Base-by-base conservation (phyloP, 2,888 invertebrate species). In the Hesperia comma region DNA sequence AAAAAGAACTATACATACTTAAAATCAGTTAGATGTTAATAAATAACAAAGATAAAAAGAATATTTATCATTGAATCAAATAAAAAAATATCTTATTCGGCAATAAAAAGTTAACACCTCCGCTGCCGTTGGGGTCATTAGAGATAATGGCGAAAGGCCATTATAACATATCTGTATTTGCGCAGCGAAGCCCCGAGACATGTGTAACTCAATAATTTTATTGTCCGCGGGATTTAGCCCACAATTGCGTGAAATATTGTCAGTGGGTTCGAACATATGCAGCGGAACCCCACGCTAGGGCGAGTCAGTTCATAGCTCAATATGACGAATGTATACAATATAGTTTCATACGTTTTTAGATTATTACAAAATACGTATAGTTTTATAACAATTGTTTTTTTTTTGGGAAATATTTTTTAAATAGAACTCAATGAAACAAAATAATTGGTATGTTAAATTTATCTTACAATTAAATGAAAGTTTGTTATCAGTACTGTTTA, bases 131-230 rank as follows among this genome's bases (percentile, higher is more conserved):
- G 78, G 82, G 81, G 82, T 82, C 88, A 88, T 88, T 85, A 82
- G 71, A 79, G 79, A 77, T 85, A 87, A 88, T 85, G 80, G 82
- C 77, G 69, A 72, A 76, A 76, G 79, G 80, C 83, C 83, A 85
- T 88, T 85, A 86, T 86, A 86, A 81, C 82, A 83, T 90, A 90
- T 91, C 90, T 90, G 72, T 91, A 81, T 90, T 88, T 90, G 87
- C 75, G 79, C 88, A 88, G 77, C 76, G 70, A 76, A 73, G 74
- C 68, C 62, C 77, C 72, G 77, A 77, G 84, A 87, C 87, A 87
- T 87, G 84, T 88, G 88, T 88, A 86, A 84, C 85, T 85, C 81
- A 81, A 85, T 86, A 85, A 87, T 85, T 77, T 81, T 72, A 84
- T 87, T 85, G 82, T 82, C 78, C 74, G 71, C 75, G 85, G 85